Evolutionary conservation across 2,888 invertebrate species (phyloP).

Genomic region (Drosophila dives): DNA sequence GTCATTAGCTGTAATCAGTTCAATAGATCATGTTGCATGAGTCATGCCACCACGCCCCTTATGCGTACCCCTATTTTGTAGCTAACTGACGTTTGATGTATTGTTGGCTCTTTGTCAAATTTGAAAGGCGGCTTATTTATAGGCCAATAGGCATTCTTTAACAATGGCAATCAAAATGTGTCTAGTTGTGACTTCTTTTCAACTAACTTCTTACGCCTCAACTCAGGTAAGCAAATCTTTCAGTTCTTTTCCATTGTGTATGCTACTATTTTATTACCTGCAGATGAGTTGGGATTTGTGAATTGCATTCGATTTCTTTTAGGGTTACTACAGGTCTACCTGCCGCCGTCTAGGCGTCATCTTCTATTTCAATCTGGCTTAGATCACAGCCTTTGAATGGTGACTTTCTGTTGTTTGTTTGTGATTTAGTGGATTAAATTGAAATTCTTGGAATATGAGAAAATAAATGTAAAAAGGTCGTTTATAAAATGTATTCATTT

Average conservation of each 20-base stretch:
- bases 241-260: conserved; percentile 21
- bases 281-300: conserved; percentile 42
- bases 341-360: conserved; percentile 43
- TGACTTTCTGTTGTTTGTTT: conserved; percentile 39
- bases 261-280: conserved; percentile 54
- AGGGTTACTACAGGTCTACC: conserved; percentile 18
- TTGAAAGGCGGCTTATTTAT: conserved; percentile 30
- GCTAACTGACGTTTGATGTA: conserved; percentile 63
- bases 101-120: conserved; percentile 58
- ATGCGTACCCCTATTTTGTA: conserved; percentile 19
- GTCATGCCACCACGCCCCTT: conserved; percentile 49
- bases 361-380: conserved; percentile 39
- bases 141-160: background rate
- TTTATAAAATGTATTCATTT: conserved; percentile 11
- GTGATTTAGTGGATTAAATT: conserved; percentile 8
- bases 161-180: conserved; percentile 38
- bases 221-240: conserved; percentile 43
- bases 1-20: conserved; percentile 42
- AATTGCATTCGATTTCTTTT: conserved; percentile 58
- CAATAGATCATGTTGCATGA: conserved; percentile 42
- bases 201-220: conserved; percentile 66
- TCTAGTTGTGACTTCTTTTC: conserved; percentile 19
- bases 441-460: conserved; percentile 44
- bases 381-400: conserved; percentile 25
- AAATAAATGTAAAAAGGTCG: background rate